These are phyloP conservation scores for Amiota communis DNA, from an alignment of 2,888 invertebrate genomes.

Conservation along the genomic window DNA sequence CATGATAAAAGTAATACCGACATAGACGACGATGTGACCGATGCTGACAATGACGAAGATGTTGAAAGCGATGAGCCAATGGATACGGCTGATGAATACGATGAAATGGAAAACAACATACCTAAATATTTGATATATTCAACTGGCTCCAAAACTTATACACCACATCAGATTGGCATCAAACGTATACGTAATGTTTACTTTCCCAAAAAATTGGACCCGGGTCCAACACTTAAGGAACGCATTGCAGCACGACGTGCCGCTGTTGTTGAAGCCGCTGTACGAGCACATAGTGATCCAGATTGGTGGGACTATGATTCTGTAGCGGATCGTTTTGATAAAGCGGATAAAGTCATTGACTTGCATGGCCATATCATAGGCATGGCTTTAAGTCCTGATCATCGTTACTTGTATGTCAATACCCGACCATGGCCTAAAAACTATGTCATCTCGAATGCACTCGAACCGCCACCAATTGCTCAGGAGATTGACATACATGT, in stretches of 20 bases:
- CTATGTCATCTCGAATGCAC: slow-evolving; percentile 82
- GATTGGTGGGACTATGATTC: slow-evolving; percentile 81
- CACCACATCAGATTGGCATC: slow-evolving; percentile 88
- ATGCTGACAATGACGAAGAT: slow-evolving; percentile 44
- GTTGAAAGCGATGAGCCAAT: slow-evolving; percentile 54
- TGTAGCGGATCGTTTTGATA: slow-evolving; percentile 81
- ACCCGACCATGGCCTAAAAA: slow-evolving; percentile 87
- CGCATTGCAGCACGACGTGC: slow-evolving; percentile 76
- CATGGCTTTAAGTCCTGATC: slow-evolving; percentile 88
- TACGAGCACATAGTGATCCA: slow-evolving; percentile 75
- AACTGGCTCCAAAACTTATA: slow-evolving; percentile 86
- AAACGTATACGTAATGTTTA: slow-evolving; percentile 82
- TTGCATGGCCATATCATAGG: slow-evolving; percentile 90
- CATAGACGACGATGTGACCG: slow-evolving; percentile 42
- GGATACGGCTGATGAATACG: slow-evolving; percentile 74
- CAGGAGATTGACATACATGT: slow-evolving; percentile 91
- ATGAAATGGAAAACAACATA: slow-evolving; percentile 79
- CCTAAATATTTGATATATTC: slow-evolving; percentile 82
- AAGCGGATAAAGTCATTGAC: slow-evolving; percentile 86
- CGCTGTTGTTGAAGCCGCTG: slow-evolving; percentile 55
- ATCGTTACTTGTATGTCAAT: slow-evolving; percentile 87
- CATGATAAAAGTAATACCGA: slow-evolving; percentile 46
- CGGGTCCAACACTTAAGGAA: slow-evolving; percentile 80
- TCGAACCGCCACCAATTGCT: slow-evolving; percentile 88
- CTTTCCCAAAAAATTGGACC: slow-evolving; percentile 80